Evolutionary conservation across 2,888 invertebrate genomes (phyloP).

Genomic region (Timema podura): DNA sequence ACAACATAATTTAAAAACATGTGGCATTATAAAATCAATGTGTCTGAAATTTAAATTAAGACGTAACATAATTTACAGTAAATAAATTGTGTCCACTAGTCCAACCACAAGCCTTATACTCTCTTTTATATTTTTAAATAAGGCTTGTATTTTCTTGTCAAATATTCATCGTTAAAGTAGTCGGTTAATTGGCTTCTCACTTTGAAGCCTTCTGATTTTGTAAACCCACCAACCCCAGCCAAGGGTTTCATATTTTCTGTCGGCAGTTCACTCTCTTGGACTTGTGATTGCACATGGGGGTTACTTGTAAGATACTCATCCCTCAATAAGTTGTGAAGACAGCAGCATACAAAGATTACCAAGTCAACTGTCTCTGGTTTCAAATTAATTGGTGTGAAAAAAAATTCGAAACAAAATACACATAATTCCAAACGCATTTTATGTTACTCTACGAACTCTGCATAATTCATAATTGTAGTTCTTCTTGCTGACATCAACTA

Average conservation of each 20-base stretch:
- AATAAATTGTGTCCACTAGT: too few species aligned
- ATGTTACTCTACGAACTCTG: neutral
- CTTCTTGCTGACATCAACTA: neutral
- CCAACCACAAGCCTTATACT: too few species aligned
- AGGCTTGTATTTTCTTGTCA: too few species aligned
- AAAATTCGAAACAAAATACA: neutral
- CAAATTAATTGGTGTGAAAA: neutral
- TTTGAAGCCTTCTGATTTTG: neutral
- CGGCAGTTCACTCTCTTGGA: neutral
- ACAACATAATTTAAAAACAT: too few species aligned
- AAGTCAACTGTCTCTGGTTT: neutral
- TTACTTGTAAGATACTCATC: too few species aligned
- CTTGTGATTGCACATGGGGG: neutral
- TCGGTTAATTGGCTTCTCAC: constrained; percentile 1
- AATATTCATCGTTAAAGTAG: neutral
- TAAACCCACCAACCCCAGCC: neutral
- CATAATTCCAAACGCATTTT: neutral
- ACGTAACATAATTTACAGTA: too few species aligned
- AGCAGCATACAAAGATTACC: neutral
- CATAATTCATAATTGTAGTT: neutral
- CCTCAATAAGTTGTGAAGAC: neutral
- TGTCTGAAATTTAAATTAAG: too few species aligned
- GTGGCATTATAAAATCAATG: too few species aligned
- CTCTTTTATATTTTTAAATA: too few species aligned
- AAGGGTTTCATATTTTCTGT: neutral